Conservation (phyloP, 53 echinoderm and acorn worm species). For the Stichopus horrens region DNA sequence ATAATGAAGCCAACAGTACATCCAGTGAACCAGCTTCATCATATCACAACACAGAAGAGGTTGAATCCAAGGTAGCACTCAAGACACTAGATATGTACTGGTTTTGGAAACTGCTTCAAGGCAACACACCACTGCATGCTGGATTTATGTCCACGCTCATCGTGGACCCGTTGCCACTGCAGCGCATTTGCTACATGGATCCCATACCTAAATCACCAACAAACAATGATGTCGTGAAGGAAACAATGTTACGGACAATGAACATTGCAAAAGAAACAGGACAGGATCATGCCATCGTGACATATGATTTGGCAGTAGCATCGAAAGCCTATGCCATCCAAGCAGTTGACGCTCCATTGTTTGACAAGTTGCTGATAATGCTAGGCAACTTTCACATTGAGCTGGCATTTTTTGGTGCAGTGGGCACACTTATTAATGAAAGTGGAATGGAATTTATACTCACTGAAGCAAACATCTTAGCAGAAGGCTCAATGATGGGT, state of each 20-base stretch:
- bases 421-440: slow-evolving; percentile 60
- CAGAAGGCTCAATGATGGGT: slow-evolving; percentile 65
- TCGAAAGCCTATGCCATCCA: slow-evolving; percentile 64
- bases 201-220: slow-evolving; percentile 70
- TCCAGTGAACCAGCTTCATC: slow-evolving; percentile 7
- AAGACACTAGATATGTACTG: slow-evolving; percentile 70
- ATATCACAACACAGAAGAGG: not conserved
- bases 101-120: slow-evolving; percentile 53
- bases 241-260: slow-evolving; percentile 69
- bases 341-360: slow-evolving; percentile 52
- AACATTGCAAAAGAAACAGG: slow-evolving; percentile 59
- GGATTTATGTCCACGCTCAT: slow-evolving; percentile 60
- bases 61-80: not conserved
- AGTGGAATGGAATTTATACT: slow-evolving; percentile 65
- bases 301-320: slow-evolving; percentile 70
- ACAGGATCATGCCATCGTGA: slow-evolving; percentile 49
- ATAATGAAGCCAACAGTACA: not conserved
- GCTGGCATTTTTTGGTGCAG: slow-evolving; percentile 58
- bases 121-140: slow-evolving; percentile 58
- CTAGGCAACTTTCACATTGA: slow-evolving; percentile 71
- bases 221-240: slow-evolving; percentile 70
- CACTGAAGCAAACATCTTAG: slow-evolving; percentile 60
- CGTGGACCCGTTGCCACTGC: slow-evolving; percentile 60
- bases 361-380: slow-evolving; percentile 66
- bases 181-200: slow-evolving; percentile 71